These are phyloP conservation scores for Bombus balteatus DNA, from an alignment of 1,140 invertebrate genomes.

Conservation along the genomic window DNA sequence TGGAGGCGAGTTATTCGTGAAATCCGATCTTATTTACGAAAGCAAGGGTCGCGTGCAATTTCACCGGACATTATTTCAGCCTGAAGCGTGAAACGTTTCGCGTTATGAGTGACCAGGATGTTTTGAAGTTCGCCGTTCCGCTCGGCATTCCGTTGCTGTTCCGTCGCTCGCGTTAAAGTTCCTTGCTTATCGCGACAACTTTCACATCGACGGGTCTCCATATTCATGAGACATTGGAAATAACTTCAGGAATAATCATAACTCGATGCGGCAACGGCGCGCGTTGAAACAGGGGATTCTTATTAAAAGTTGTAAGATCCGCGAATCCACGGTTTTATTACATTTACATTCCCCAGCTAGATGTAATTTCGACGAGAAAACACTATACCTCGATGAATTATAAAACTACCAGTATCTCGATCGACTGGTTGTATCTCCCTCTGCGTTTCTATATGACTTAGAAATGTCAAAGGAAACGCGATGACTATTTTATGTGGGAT, in stretches of 20 bases:
- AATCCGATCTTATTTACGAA: not conserved
- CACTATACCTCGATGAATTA: not conserved
- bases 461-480: not conserved
- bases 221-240: constrained; percentile 33
- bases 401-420: too few species aligned
- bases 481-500: too few species aligned
- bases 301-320: constrained; percentile 46
- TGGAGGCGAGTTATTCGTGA: not conserved
- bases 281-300: not conserved
- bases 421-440: not conserved
- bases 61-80: not conserved
- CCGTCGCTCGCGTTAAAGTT: not conserved
- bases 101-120: not conserved
- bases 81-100: not conserved
- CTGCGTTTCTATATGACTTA: too few species aligned
- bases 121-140: not conserved
- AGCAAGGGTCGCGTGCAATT: not conserved
- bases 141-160: not conserved
- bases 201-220: constrained; percentile 7
- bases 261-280: not conserved
- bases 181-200: constrained; percentile 24
- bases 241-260: constrained; percentile 29
- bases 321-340: constrained; percentile 18
- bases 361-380: not conserved
- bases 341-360: not conserved